These are phyloP conservation scores for Uloborus diversus DNA, from an alignment of 1,140 invertebrate genomes.

Conservation along the genomic window DNA sequence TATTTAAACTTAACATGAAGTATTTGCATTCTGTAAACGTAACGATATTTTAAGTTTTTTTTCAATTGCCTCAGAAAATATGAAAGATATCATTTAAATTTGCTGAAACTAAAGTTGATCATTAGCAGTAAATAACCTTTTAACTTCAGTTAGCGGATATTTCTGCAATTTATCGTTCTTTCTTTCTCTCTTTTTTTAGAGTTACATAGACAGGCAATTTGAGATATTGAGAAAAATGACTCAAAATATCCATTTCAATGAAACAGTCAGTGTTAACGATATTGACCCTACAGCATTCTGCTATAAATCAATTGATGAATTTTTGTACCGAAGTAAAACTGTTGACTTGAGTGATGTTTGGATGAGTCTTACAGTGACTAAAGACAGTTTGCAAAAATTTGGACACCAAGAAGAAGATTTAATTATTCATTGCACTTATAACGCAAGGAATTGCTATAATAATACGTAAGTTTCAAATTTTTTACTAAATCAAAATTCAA, in stretches of 20 bases:
- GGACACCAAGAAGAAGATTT: constrained; percentile 59
- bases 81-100: no score
- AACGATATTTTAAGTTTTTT: no score
- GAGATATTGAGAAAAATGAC: constrained; percentile 27
- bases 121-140: no score
- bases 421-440: constrained; percentile 57
- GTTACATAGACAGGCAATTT: constrained; percentile 34
- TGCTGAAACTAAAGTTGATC: no score
- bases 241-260: constrained; percentile 1
- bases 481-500: no score
- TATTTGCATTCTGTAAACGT: no score
- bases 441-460: constrained; percentile 58
- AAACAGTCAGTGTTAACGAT: background rate
- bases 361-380: constrained; percentile 57
- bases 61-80: no score
- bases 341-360: constrained; percentile 57
- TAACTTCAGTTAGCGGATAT: no score
- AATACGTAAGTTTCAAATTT: constrained; percentile 19
- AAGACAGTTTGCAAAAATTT: constrained; percentile 56
- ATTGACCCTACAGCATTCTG: constrained; percentile 39
- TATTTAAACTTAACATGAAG: no score
- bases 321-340: constrained; percentile 52
- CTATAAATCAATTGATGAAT: constrained; percentile 52
- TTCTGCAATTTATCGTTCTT: no score
- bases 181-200: constrained; percentile 12